phyloP scores from a whole-genome alignment of 2,888 invertebrate species.

The Ischnura elegans region DNA sequence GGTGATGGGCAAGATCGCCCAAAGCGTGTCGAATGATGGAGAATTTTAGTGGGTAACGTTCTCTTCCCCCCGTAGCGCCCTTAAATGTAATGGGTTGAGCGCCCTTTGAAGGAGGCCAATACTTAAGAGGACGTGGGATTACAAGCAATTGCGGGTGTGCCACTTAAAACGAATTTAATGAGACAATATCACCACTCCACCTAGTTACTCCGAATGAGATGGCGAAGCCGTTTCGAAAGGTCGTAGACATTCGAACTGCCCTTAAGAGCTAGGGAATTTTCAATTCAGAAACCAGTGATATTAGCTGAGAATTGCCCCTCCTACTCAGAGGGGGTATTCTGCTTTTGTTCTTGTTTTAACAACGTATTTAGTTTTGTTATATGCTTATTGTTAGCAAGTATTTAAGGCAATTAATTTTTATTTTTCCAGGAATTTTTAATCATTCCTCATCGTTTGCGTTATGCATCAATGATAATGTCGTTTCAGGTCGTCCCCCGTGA shows the following conservation, averaged over 20 bases:
- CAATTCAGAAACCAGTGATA: neutral
- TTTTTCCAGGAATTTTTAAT: no score
- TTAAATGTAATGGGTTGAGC: neutral
- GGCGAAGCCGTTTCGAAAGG: neutral
- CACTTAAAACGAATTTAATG: constrained; percentile 9
- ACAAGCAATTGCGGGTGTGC: neutral
- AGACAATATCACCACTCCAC: neutral
- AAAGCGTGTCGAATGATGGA: neutral
- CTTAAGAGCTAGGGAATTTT: neutral
- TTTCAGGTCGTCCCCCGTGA: no score
- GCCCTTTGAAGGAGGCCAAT: neutral
- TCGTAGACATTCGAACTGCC: neutral
- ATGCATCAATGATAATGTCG: no score
- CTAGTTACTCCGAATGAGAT: neutral
- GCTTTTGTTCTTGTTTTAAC: no score
- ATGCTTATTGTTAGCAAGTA: no score
- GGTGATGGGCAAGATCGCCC: neutral
- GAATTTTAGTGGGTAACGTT: neutral
- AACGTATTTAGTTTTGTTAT: no score
- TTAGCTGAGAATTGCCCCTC: neutral
- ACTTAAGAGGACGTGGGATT: neutral
- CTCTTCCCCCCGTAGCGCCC: neutral
- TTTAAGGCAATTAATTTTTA: no score
- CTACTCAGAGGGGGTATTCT: neutral
- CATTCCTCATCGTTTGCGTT: no score